phyloP scores from a whole-genome alignment of 2,888 invertebrate genomes.

The Punctoribates punctum region DNA sequence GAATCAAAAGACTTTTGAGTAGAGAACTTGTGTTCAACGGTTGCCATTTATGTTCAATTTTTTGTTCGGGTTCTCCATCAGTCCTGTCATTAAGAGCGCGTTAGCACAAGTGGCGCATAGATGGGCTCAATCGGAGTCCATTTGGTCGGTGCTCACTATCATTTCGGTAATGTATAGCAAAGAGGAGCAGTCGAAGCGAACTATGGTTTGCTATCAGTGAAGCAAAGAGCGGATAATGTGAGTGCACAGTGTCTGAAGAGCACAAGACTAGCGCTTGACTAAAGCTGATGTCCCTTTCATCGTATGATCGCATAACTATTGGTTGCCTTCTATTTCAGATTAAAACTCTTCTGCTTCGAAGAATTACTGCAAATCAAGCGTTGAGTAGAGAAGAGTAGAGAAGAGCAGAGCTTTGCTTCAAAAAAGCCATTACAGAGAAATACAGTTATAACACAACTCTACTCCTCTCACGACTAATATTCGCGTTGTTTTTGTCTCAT shows the following conservation, averaged over 20 bases:
- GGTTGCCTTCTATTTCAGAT: slow-evolving; percentile 14
- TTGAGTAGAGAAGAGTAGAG: slow-evolving; percentile 25
- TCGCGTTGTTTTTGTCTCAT: slow-evolving; percentile 2
- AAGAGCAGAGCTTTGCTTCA: slow-evolving; percentile 9
- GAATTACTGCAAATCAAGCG: slow-evolving; percentile 8
- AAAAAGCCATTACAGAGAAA: slow-evolving; percentile 14
- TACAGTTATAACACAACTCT: slow-evolving; percentile 4
- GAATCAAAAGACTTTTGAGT: slow-evolving; percentile 14
- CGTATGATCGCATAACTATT: slow-evolving; percentile 17
- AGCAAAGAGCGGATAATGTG: slow-evolving; percentile 25
- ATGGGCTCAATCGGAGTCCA: slow-evolving; percentile 27
- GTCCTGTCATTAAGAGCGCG: slow-evolving; percentile 30
- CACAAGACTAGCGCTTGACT: neutral
- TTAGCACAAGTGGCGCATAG: slow-evolving; percentile 17
- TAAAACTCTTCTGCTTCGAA: slow-evolving; percentile 31
- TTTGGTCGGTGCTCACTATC: neutral
- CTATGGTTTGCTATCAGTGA: slow-evolving; percentile 23
- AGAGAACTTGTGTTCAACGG: neutral
- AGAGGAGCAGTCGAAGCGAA: neutral
- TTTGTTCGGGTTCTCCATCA: neutral
- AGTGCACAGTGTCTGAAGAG: neutral
- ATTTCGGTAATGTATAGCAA: slow-evolving; percentile 29
- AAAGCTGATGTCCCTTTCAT: slow-evolving; percentile 23
- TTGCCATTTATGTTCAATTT: slow-evolving; percentile 8
- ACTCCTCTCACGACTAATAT: slow-evolving; percentile 11